These are phyloP conservation scores for Astreopora myriophthalma DNA, from an alignment of 64 coral and sea anemone species.

Conservation along the genomic window DNA sequence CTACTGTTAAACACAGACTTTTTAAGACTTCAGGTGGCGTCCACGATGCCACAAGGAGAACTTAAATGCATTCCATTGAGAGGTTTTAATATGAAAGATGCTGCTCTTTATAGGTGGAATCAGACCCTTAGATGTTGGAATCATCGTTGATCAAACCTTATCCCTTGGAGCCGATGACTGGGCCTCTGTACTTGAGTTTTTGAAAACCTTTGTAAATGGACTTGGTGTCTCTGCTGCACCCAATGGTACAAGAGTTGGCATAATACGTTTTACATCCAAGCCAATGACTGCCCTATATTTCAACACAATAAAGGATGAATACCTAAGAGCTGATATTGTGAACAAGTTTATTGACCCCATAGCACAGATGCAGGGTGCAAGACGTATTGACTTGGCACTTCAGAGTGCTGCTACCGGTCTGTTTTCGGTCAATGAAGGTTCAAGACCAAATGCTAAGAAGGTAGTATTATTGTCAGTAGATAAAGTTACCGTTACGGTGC, in stretches of 20 bases:
- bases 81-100: no score
- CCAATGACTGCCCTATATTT: constrained; percentile 65
- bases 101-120: not conserved
- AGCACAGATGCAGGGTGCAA: constrained; percentile 48
- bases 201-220: constrained; percentile 45
- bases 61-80: no score
- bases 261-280: constrained; percentile 60
- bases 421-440: constrained; percentile 56
- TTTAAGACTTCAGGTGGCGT: no score
- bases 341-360: constrained; percentile 64
- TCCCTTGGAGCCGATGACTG: constrained; percentile 35
- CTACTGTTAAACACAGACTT: no score
- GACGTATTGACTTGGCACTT: constrained; percentile 74
- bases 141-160: constrained; percentile 42
- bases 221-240: constrained; percentile 45
- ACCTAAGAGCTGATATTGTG: constrained; percentile 27
- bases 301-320: constrained; percentile 21
- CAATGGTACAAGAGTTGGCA: constrained; percentile 63
- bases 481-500: not conserved
- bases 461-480: not conserved
- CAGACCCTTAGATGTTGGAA: constrained; percentile 57
- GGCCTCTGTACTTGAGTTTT: constrained; percentile 22
- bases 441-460: constrained; percentile 59
- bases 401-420: constrained; percentile 49
- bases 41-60: no score